Evolutionary conservation across 2,113 vertebrate species (phyloP), one percentile per base, ranked within the genome.

Genomic region (Callionymus lyra): DNA sequence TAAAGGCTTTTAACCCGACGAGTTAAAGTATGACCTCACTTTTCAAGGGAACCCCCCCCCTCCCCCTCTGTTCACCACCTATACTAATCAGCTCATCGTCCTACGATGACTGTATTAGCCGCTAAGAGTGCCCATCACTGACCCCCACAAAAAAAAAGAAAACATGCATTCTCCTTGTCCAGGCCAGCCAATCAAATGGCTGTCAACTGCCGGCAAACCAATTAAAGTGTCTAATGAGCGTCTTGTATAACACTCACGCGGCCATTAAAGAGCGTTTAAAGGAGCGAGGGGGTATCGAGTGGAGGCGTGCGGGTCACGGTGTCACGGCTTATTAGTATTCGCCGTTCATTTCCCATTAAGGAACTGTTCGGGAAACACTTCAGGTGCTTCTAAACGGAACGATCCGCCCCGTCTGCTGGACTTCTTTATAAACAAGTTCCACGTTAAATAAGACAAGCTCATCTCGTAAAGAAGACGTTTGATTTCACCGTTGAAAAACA

Each of bases 321-420:
- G 79, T 82, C 80, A 82, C 70, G 65, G 56, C 70, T 73, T 74
- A 77, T 84, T 83, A 81, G 73, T 77, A 84, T 82, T 84, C 75
- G 75, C 68, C 49, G 51, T 74, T 74, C 65, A 73, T 63, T 68
- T 80, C 79, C 76, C 72, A 78, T 79, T 76, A 80, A 78, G 57
- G 53, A 33, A 9, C 41, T 34, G 33, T 75, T 74, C 66, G n/a
- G n/a, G n/a, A n/a, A n/a, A n/a, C n/a, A 50, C 31, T 61, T 62
- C 38, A 40, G 59, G 62, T 68, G 49, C 53, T 59, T 57, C 41
- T 8, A 6, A 17, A 35, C 11, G 11, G 12, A 46, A 47, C 44
- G 59, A 66, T 57, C 42, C 50, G 17, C 16, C 9, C 31, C 16
- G 32, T 19, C 62, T 41, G 27, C 21, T 27, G 56, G 59, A 64